These are phyloP conservation scores for human DNA, from an alignment of 2,113 vertebrate genomes.

Conservation along the genomic window GRCh38 chr6:35591001-35591500, in stretches of 20 bases:
- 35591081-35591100: neutral
- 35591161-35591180: constrained; percentile 91
- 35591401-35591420: neutral
- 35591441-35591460: neutral
- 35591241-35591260: constrained; percentile 10
- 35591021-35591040: neutral
- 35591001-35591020: neutral
- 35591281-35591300: neutral
- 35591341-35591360: constrained; percentile 33
- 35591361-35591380: neutral
- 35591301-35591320: neutral
- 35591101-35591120: neutral
- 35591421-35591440: no score
- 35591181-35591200: constrained; percentile 90
- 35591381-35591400: neutral
- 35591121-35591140: constrained; percentile 93
- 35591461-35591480: neutral
- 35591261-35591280: constrained; percentile 33
- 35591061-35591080: neutral
- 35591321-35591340: neutral
- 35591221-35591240: constrained; percentile 81
- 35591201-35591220: constrained; percentile 94
- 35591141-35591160: constrained; percentile 95
- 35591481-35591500: neutral
- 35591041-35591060: neutral